Conservation (phyloP, 1,140 invertebrate genomes). For the Bombus turneri region DNA sequence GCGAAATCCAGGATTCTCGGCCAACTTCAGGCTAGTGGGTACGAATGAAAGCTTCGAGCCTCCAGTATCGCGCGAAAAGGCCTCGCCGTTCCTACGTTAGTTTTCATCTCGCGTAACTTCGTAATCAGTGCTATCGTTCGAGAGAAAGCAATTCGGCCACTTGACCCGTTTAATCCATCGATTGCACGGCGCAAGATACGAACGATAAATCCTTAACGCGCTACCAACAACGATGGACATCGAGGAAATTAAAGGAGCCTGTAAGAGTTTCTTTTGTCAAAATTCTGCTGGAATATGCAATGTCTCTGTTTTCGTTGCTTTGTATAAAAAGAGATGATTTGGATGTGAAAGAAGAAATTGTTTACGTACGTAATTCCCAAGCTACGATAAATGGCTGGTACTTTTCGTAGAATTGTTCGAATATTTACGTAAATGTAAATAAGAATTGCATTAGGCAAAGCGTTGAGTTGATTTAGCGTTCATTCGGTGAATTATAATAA, state of each 20-base stretch:
- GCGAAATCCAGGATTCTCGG: conserved; percentile 25
- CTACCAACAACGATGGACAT: neutral
- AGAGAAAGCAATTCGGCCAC: too few species aligned
- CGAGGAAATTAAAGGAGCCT: neutral
- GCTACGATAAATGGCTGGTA: too few species aligned
- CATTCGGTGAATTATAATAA: neutral
- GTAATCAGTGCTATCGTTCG: neutral
- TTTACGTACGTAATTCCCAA: too few species aligned
- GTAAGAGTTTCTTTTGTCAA: neutral
- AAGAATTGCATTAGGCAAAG: too few species aligned
- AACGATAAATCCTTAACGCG: neutral
- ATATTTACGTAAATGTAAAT: too few species aligned
- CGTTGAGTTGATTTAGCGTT: too few species aligned
- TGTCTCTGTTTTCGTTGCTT: too few species aligned
- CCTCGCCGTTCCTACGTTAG: neutral
- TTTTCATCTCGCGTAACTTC: neutral
- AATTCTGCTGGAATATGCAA: too few species aligned
- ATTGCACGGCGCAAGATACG: neutral
- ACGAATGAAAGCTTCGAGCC: conserved; percentile 48
- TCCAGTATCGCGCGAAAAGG: conserved; percentile 61
- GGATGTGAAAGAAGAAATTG: too few species aligned
- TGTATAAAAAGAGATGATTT: too few species aligned
- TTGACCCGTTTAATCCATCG: neutral
- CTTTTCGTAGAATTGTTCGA: too few species aligned
- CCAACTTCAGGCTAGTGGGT: conserved; percentile 25